These are phyloP conservation scores for Climacteris rufus DNA, from an alignment of 2,113 vertebrate genomes.

Conservation along the genomic window DNA sequence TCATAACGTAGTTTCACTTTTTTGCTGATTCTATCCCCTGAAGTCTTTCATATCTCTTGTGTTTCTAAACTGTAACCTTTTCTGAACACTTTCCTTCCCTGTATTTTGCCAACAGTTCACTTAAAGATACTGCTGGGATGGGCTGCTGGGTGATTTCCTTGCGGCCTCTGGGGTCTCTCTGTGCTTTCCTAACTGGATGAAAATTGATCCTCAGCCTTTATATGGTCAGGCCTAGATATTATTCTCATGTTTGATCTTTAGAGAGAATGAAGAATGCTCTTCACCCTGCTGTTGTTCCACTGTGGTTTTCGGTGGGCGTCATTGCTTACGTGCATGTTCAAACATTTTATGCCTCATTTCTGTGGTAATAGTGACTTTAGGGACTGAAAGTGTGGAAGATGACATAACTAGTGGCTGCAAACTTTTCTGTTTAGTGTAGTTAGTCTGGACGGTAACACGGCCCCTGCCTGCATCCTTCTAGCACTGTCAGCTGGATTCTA, in stretches of 20 bases:
- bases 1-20: neutral
- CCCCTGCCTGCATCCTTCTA: neutral
- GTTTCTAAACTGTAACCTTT: neutral
- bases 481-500: neutral
- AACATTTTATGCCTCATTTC: neutral
- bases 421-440: neutral
- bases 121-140: neutral
- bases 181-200: neutral
- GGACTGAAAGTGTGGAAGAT: neutral
- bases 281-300: neutral
- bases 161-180: neutral
- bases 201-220: neutral
- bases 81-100: neutral
- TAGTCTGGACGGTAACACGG: rapidly evolving
- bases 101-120: neutral
- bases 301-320: neutral
- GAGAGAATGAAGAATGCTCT: neutral
- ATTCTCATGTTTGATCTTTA: neutral
- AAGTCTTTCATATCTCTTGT: neutral
- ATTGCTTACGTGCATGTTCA: neutral
- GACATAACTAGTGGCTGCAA: neutral
- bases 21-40: neutral
- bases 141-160: neutral
- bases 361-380: neutral
- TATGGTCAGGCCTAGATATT: neutral